Conservation (phyloP, 2,113 vertebrate genomes). For the Dasyurus viverrinus region DNA sequence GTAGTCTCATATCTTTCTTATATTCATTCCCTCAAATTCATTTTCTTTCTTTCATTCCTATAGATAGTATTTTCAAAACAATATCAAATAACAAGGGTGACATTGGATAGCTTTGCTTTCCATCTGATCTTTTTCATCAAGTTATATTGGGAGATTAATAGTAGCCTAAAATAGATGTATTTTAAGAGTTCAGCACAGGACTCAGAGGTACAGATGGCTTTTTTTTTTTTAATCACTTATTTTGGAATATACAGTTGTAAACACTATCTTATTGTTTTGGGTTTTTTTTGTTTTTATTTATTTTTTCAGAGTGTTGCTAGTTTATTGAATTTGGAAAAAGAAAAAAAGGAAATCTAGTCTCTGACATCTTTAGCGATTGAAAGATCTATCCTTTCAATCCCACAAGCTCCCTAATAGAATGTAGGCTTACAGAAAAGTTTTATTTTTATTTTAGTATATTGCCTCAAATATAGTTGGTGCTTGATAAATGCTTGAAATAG, state of each 20-base stretch:
- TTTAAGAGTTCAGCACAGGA: neutral
- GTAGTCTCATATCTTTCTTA: neutral
- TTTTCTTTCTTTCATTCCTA: neutral
- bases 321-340: neutral
- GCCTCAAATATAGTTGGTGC: neutral
- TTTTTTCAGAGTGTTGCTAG: neutral
- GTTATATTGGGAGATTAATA: neutral
- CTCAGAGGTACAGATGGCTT: neutral
- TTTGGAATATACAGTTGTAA: neutral
- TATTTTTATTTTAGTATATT: neutral
- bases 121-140: neutral
- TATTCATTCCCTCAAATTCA: neutral
- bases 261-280: neutral
- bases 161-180: neutral
- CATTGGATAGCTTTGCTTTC: neutral
- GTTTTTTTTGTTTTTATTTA: neutral
- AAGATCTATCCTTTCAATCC: neutral
- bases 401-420: neutral
- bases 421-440: neutral
- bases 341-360: neutral
- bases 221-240: neutral
- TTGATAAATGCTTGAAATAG: neutral
- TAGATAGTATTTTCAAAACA: neutral
- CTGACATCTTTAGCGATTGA: neutral
- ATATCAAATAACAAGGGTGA: neutral